phyloP scores from a whole-genome alignment of 2,113 vertebrate species.

The Lophura nycthemera region DNA sequence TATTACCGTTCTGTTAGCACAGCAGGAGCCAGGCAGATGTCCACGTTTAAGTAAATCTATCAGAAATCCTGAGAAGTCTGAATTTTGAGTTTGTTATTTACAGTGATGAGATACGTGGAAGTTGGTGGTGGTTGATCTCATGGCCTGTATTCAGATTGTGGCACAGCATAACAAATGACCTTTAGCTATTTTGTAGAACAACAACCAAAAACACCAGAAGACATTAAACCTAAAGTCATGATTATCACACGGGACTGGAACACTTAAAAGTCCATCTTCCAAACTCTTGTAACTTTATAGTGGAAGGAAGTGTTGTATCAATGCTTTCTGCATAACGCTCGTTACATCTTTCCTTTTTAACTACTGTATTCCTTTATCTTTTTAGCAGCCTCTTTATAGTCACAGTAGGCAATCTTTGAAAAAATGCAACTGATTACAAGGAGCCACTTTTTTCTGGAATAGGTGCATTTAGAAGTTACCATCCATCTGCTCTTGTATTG shows the following conservation, averaged over 20 bases:
- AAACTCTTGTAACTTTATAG: not conserved
- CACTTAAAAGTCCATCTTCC: not conserved
- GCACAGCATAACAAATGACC: not conserved
- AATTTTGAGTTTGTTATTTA: not conserved
- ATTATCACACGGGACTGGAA: not conserved
- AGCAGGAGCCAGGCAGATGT: not conserved
- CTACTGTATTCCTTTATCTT: not conserved
- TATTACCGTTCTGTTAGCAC: not conserved
- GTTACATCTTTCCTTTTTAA: not conserved
- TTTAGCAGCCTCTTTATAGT: not conserved
- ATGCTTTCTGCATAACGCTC: not conserved
- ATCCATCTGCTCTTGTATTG: not conserved
- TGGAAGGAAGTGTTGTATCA: not conserved
- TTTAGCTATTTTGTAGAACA: not conserved
- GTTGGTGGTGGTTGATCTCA: not conserved
- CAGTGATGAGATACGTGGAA: not conserved
- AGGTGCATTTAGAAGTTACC: slow-evolving; percentile 9
- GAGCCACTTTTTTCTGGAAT: not conserved
- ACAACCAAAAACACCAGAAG: not conserved
- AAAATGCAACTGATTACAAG: not conserved
- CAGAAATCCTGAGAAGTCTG: not conserved
- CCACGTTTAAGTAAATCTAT: not conserved
- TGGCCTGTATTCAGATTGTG: not conserved
- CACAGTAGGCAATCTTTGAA: not conserved
- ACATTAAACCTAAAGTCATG: not conserved